Conservation (phyloP, 2,113 vertebrate genomes). For the Notothenia coriiceps region DNA sequence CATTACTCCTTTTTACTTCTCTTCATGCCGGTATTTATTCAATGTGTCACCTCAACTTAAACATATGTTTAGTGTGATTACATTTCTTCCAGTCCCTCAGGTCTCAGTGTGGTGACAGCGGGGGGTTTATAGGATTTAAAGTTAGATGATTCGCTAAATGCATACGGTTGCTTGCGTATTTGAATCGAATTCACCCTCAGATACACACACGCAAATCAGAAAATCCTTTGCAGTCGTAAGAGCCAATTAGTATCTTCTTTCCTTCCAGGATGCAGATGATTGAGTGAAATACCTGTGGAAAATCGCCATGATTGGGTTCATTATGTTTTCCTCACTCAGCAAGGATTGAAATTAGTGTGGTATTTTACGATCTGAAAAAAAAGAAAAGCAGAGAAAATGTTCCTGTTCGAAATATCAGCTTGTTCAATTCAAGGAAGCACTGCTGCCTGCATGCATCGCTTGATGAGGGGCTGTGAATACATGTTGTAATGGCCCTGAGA, state of each 20-base stretch:
- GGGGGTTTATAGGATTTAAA: slow-evolving; percentile 28
- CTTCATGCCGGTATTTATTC: slow-evolving; percentile 36
- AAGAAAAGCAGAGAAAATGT: background rate
- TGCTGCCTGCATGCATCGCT: slow-evolving; percentile 31
- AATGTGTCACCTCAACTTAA: slow-evolving; percentile 29
- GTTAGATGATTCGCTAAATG: slow-evolving; percentile 32
- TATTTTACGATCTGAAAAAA: slow-evolving; percentile 53
- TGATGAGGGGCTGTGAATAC: slow-evolving; percentile 53
- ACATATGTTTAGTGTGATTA: slow-evolving; percentile 57
- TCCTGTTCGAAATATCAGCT: slow-evolving; percentile 43
- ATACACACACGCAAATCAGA: slow-evolving; percentile 19
- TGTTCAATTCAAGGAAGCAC: slow-evolving; percentile 42
- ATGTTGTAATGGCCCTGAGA: slow-evolving; percentile 42
- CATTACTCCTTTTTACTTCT: slow-evolving; percentile 22
- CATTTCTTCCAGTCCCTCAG: slow-evolving; percentile 19
- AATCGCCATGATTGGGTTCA: slow-evolving; percentile 68
- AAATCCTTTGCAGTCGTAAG: slow-evolving; percentile 41
- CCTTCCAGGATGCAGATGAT: slow-evolving; percentile 50
- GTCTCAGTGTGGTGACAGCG: background rate
- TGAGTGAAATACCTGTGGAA: slow-evolving; percentile 64
- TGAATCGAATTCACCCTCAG: slow-evolving; percentile 9
- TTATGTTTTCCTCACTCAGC: slow-evolving; percentile 56
- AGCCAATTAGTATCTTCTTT: slow-evolving; percentile 68
- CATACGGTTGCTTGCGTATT: slow-evolving; percentile 36
- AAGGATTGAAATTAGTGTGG: slow-evolving; percentile 64